phyloP scores from a whole-genome alignment of 2,797 vertebrate species.

The Ibycter americanus region DNA sequence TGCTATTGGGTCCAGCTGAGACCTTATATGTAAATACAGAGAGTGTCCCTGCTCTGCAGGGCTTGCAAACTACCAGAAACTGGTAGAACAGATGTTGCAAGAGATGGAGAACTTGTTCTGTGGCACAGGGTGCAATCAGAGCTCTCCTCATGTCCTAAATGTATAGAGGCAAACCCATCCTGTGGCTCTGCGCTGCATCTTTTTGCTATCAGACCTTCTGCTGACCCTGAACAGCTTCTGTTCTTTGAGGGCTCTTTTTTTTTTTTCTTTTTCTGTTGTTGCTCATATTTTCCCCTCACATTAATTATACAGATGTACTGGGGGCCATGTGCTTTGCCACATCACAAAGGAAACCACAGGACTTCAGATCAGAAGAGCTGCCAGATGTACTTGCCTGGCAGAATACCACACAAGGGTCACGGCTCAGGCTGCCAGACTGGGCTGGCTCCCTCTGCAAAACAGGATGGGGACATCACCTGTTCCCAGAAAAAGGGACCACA shows the following conservation, averaged over 20 bases:
- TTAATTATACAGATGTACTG: conserved; percentile 58
- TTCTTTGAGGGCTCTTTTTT: background rate
- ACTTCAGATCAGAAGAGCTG: conserved; percentile 46
- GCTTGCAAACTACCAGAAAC: background rate
- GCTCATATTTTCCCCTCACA: conserved; percentile 29
- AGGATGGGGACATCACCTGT: background rate
- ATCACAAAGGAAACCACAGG: conserved; percentile 61
- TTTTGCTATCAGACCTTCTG: conserved; percentile 28
- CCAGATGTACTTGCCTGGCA: conserved; percentile 50
- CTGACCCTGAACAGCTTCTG: conserved; percentile 51
- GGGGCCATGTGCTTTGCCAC: conserved; percentile 50
- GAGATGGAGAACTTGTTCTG: background rate
- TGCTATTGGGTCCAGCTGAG: background rate
- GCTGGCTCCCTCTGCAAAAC: background rate
- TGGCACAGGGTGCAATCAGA: background rate
- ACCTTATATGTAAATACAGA: background rate
- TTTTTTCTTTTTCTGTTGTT: background rate
- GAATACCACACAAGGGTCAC: background rate
- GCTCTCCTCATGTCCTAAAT: background rate
- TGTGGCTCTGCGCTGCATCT: background rate
- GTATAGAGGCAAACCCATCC: background rate
- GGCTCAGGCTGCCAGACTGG: background rate
- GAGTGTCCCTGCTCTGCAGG: background rate
- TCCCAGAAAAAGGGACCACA: background rate
- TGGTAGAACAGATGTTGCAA: background rate